Conservation (phyloP, 1,140 invertebrate genomes). For the Pinna nobilis region DNA sequence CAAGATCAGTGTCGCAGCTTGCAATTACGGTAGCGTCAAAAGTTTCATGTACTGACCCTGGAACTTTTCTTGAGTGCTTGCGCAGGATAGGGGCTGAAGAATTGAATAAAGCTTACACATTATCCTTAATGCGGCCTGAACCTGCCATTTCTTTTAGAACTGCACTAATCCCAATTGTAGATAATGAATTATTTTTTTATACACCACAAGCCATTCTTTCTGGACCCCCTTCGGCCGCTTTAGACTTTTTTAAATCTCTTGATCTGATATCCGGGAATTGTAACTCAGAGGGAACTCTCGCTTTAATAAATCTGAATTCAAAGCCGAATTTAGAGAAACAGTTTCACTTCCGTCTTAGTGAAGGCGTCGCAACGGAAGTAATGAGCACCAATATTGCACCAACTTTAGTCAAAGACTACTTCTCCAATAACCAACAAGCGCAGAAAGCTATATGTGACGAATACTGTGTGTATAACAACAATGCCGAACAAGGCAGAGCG, state of each 20-base stretch:
- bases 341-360: constrained; percentile 21
- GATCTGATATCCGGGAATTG: constrained; percentile 48
- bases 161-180: constrained; percentile 36
- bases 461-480: neutral
- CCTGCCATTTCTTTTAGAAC: neutral
- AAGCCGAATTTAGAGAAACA: constrained; percentile 20
- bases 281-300: constrained; percentile 44
- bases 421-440: neutral
- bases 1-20: neutral
- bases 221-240: constrained; percentile 21
- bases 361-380: constrained; percentile 41
- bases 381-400: constrained; percentile 32
- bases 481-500: neutral
- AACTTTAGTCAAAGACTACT: constrained; percentile 34
- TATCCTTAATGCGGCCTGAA: neutral
- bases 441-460: neutral
- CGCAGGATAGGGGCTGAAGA: neutral
- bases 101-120: neutral
- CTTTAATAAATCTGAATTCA: constrained; percentile 24
- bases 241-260: constrained; percentile 28
- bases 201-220: constrained; percentile 17
- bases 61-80: neutral
- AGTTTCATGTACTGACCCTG: neutral
- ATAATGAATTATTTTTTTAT: constrained; percentile 40
- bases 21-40: neutral